Base-by-base conservation (phyloP, 2,113 vertebrate genomes). In the Willisornis vidua region DNA sequence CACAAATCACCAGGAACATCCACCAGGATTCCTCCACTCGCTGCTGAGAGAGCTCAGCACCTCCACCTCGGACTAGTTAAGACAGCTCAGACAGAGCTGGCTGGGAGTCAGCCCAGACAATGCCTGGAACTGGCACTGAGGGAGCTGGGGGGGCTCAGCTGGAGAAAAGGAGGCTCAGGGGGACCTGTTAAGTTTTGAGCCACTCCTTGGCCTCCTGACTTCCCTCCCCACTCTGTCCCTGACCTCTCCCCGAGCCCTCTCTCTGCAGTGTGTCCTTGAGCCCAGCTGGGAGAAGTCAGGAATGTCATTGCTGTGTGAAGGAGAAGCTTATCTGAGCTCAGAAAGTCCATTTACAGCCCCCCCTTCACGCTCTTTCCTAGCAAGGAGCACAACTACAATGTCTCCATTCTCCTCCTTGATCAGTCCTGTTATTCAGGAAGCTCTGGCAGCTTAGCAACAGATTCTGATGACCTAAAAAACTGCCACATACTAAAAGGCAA, bases 381-480 rank as follows among this genome's bases (percentile, higher is more conserved):
- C 46, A 41, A 88, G 55, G 29, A 70, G 43, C 16, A 58, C 63
- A 55, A 33, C 63, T 17, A 90, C 94, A 92, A 92, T 65, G 68
- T 81, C 33, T 52, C 92, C 66, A 54, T 97, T 95, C 88, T 97
- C 68, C 46, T 52, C 90, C 79, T 67, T 5, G 17, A 88, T 90
- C 49, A 90, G 73, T n/a, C 19, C 17, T 14, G 75, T 85, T 74
- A 67, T 19, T 78, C 76, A 49, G 92, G 41, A 37, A 90, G 68
- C 57, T 55, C 61, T 67, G 90, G 93, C 92, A 96, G 93, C 96
- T 89, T 94, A 97, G 93, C 92, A 94, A 92, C 90, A 65, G 48
- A 37, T 67, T 75, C 68, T 95, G 68, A 68, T 94, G 94, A 95
- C 96, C 96, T 78, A 87, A 57, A 96, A 96, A 95, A 80, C 68